Conservation (phyloP, 23 tunicate species). For the Trididemnum miniatum region DNA sequence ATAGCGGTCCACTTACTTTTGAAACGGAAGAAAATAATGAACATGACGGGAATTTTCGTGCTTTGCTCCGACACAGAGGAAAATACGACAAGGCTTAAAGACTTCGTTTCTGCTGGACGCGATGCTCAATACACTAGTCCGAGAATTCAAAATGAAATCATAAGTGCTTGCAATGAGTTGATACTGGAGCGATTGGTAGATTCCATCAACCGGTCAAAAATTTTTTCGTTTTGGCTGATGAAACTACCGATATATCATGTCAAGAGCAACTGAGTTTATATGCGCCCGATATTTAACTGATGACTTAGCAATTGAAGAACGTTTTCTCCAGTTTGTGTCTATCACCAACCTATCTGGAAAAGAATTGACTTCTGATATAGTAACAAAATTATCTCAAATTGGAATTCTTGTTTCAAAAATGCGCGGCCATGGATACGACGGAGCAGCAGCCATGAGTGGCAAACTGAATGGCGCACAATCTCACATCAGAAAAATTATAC, state of each 20-base stretch:
- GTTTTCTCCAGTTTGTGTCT: constrained; percentile 23
- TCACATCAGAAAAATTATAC: constrained; percentile 13
- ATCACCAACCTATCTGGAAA: constrained; percentile 3
- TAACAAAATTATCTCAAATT: background rate
- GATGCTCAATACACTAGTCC: constrained; percentile 10
- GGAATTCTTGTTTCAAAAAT: constrained; percentile 18
- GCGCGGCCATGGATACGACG: constrained; percentile 25
- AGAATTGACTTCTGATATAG: background rate
- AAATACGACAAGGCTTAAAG: background rate
- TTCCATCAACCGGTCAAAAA: background rate
- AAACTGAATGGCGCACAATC: constrained; percentile 22
- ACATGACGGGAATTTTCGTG: constrained; percentile 10
- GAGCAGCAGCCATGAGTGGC: constrained; percentile 28
- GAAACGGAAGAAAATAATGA: background rate
- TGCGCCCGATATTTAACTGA: background rate
- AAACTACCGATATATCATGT: constrained; percentile 5
- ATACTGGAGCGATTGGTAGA: background rate
- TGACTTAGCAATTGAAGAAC: constrained; percentile 20
- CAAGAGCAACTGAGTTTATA: constrained; percentile 3
- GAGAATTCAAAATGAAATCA: constrained; percentile 17
- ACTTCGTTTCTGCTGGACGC: background rate
- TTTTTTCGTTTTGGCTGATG: constrained; percentile 16
- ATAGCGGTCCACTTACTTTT: constrained; percentile 6
- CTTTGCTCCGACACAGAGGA: constrained; percentile 5
- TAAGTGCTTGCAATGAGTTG: constrained; percentile 1